Conservation (phyloP, 2,888 invertebrate genomes). For the Lamellibrachia columna region DNA sequence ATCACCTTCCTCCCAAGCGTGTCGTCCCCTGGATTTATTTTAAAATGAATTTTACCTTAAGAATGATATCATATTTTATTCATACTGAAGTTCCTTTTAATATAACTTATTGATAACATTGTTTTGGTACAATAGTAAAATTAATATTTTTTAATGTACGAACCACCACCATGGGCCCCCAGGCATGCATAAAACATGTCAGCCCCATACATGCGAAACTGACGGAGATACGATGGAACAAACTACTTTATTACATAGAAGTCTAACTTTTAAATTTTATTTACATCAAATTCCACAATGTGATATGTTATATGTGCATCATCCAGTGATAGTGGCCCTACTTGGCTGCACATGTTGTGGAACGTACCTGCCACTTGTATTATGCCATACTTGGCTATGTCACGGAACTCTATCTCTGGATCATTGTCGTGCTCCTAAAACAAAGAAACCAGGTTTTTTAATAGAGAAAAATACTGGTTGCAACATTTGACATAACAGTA, state of each 20-base stretch:
- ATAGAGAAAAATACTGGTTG: background rate
- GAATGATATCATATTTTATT: too few species aligned
- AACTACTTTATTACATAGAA: too few species aligned
- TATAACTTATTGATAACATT: too few species aligned
- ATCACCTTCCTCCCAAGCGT: conserved; percentile 91
- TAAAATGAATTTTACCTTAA: too few species aligned
- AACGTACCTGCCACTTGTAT: conserved; percentile 79
- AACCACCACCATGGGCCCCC: too few species aligned
- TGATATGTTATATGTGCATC: background rate
- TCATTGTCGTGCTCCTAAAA: conserved; percentile 41
- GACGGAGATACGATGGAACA: too few species aligned
- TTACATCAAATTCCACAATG: conserved; percentile 13
- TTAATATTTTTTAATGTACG: too few species aligned
- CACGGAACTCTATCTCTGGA: conserved; percentile 70
- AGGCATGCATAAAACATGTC: too few species aligned
- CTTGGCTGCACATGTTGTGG: background rate
- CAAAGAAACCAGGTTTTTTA: background rate
- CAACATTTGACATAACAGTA: background rate
- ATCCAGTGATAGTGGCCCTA: background rate
- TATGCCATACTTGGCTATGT: conserved; percentile 80
- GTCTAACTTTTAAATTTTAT: background rate
- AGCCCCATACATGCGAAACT: too few species aligned
- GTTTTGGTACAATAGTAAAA: too few species aligned
- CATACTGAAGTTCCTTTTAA: too few species aligned
- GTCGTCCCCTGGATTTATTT: conserved; percentile 72